These are phyloP conservation scores for Branchinecta sandiegonensis DNA, from an alignment of 2,888 invertebrate genomes.

Conservation along the genomic window DNA sequence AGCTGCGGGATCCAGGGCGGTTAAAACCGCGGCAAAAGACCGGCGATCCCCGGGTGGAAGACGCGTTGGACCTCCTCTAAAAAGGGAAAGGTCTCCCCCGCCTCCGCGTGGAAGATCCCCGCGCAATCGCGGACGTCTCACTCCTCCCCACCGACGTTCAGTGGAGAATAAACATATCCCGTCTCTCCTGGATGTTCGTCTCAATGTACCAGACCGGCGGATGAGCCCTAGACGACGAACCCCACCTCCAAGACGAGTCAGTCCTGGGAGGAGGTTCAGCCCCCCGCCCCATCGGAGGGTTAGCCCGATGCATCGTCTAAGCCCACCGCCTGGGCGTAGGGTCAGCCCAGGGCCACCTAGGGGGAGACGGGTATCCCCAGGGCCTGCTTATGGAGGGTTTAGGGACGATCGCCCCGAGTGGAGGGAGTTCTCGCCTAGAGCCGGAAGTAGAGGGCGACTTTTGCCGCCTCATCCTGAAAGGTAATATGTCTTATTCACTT, in stretches of 20 bases:
- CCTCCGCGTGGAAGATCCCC: constrained; percentile 6
- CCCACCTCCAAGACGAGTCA: constrained; percentile 1
- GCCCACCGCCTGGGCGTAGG: not conserved
- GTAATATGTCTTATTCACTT: not conserved
- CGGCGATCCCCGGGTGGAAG: no score
- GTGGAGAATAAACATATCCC: not conserved
- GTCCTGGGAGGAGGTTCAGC: constrained; percentile 6
- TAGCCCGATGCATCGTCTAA: not conserved
- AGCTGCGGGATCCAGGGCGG: no score
- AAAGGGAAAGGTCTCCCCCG: not conserved
- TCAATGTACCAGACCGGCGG: not conserved
- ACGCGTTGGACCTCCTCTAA: no score
- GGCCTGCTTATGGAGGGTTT: not conserved
- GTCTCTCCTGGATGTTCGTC: not conserved
- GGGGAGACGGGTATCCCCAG: not conserved
- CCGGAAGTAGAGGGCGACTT: not conserved
- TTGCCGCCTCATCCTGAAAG: not conserved
- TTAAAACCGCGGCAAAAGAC: no score
- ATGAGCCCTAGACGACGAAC: not conserved
- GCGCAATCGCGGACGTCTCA: not conserved
- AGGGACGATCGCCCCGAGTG: not conserved
- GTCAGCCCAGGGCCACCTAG: not conserved
- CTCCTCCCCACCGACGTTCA: not conserved
- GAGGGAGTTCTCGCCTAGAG: not conserved
- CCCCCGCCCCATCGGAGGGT: constrained; percentile 10